Percentiles rank a stretch among this genome's conserved stretches.
These are phyloP conservation scores for Periplaneta americana DNA, from an alignment of 1,140 invertebrate genomes.

Conservation along the genomic window DNA sequence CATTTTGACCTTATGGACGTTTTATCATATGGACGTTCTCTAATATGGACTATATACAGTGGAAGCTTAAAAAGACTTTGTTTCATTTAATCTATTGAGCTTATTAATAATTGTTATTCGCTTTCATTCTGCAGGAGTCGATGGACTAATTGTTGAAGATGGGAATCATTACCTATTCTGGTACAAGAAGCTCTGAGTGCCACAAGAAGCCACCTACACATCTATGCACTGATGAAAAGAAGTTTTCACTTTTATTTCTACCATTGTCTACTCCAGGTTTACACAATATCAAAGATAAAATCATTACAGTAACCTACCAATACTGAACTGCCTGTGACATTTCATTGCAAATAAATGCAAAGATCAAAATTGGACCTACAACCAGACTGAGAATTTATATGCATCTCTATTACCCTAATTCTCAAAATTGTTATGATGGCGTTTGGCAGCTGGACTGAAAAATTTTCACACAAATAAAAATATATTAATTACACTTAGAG, in stretches of 20 bases:
- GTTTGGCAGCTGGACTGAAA: neutral
- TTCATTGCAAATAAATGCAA: neutral
- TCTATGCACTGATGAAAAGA: no score
- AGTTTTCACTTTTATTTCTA: no score
- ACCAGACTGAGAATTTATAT: neutral
- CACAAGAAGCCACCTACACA: neutral
- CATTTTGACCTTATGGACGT: no score
- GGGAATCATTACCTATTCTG: conserved; percentile 83
- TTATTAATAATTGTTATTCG: conserved; percentile 11
- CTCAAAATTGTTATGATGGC: neutral
- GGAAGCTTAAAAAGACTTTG: no score
- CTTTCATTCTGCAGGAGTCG: conserved; percentile 59
- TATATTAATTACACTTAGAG: no score
- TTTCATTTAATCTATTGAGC: no score
- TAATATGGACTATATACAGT: no score
- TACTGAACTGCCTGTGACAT: neutral
- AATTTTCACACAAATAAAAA: no score
- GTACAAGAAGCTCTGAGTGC: conserved; percentile 80
- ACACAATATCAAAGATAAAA: neutral
- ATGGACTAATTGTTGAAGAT: conserved; percentile 74
- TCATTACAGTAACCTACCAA: neutral
- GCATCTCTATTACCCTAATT: neutral
- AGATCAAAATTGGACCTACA: neutral
- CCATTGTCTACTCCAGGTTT: neutral
- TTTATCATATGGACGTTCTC: no score